Evolutionary conservation across 2,888 invertebrate genomes (phyloP).

Genomic region (Phorcus lineatus): DNA sequence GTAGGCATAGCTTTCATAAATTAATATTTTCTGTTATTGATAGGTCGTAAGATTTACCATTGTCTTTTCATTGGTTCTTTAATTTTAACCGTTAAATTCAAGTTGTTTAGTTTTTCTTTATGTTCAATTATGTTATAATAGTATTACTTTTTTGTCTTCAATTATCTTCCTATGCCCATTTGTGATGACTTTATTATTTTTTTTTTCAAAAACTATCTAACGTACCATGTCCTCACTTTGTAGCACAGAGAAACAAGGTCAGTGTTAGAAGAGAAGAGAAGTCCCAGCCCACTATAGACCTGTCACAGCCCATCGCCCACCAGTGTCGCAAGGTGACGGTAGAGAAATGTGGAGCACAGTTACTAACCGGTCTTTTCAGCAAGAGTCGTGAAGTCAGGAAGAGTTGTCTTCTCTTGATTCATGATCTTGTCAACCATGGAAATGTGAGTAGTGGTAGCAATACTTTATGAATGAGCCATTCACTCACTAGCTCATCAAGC

Average conservation of each 20-base stretch:
- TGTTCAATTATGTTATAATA: no score
- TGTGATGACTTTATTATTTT: not conserved
- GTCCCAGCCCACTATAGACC: conserved; percentile 50
- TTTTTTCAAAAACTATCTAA: not conserved
- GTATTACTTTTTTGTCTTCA: no score
- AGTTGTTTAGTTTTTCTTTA: no score
- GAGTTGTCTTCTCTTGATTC: conserved; percentile 52
- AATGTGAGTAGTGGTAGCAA: conserved; percentile 56
- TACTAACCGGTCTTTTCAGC: conserved; percentile 55
- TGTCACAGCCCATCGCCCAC: conserved; percentile 52
- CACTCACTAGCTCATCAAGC: no score
- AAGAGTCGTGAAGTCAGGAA: conserved; percentile 44
- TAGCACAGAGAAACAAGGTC: not conserved
- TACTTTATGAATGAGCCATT: no score
- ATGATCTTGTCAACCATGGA: conserved; percentile 60
- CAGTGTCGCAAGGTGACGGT: conserved; percentile 55
- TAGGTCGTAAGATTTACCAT: not conserved
- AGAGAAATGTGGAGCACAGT: conserved; percentile 41
- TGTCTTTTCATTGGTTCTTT: no score
- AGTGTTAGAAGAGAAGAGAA: not conserved
- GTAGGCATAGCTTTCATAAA: not conserved
- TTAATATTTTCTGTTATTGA: no score
- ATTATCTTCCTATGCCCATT: not conserved
- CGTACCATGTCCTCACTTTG: not conserved
- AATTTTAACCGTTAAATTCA: no score